These are phyloP conservation scores for Sphenodon punctatus DNA, from an alignment of 2,797 vertebrate genomes.

Conservation along the genomic window DNA sequence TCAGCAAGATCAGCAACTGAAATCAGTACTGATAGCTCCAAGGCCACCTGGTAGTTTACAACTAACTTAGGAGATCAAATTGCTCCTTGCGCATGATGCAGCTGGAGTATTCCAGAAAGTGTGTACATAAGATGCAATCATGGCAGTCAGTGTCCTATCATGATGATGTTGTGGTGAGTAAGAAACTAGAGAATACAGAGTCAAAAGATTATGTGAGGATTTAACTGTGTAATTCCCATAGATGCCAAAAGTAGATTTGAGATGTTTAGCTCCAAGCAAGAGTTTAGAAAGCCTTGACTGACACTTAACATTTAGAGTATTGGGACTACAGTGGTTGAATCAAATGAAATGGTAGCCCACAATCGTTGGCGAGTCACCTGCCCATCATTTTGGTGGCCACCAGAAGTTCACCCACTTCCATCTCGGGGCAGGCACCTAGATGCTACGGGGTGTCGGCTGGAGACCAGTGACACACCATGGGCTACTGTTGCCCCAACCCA, in stretches of 20 bases:
- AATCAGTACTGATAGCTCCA: not conserved
- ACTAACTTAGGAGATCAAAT: not conserved
- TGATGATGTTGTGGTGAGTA: not conserved
- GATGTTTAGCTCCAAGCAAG: too few relatives aligned
- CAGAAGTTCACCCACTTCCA: too few relatives aligned
- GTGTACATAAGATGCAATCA: not conserved
- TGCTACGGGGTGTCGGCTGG: too few relatives aligned
- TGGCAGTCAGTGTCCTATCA: not conserved
- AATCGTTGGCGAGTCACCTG: too few relatives aligned
- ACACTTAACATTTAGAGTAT: too few relatives aligned
- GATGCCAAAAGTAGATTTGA: not conserved
- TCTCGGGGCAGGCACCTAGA: too few relatives aligned
- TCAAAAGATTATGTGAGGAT: not conserved
- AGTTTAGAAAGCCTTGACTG: too few relatives aligned
- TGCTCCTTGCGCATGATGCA: not conserved
- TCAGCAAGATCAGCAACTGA: constrained; percentile 28
- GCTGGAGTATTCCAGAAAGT: not conserved
- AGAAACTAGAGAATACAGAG: not conserved
- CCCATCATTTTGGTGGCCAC: too few relatives aligned
- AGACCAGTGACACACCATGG: too few relatives aligned
- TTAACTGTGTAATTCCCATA: not conserved
- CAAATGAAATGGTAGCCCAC: too few relatives aligned
- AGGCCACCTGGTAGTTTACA: not conserved
- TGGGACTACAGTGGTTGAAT: too few relatives aligned
- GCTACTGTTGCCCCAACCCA: too few relatives aligned